A percentile compares a stretch with the other conserved stretches of the same genome.
These are phyloP conservation scores for Cephus pulcher DNA, from an alignment of 2,888 invertebrate species.

Conservation along the genomic window DNA sequence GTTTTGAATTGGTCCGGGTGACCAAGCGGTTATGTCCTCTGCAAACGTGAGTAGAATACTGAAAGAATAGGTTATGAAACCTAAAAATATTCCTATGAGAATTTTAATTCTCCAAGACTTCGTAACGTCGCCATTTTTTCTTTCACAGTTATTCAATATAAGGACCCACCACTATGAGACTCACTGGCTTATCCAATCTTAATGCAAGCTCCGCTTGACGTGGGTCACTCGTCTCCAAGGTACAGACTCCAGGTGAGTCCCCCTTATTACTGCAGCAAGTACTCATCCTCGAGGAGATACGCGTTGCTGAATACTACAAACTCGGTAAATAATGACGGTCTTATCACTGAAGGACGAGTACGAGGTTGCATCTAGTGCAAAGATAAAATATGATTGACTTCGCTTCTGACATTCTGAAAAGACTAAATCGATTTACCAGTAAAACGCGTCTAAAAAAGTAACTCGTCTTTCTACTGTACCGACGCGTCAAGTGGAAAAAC, in stretches of 20 bases:
- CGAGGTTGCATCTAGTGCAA: not conserved
- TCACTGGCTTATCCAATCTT: not conserved
- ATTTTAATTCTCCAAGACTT: not conserved
- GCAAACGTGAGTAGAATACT: not conserved
- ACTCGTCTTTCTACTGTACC: not conserved
- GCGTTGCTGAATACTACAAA: not conserved
- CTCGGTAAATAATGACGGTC: not conserved
- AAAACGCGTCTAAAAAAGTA: not conserved
- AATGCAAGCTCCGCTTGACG: not conserved
- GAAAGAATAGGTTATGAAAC: not conserved
- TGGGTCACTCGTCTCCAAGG: not conserved
- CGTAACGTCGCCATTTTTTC: not conserved
- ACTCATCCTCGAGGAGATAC: not conserved
- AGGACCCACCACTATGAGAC: not conserved
- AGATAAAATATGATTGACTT: not conserved
- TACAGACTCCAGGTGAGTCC: not conserved
- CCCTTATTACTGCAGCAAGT: not conserved
- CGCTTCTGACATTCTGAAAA: not conserved
- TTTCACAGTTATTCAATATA: not conserved
- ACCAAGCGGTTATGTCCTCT: not conserved
- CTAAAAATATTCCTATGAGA: not conserved
- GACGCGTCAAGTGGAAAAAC: not conserved
- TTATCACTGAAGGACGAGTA: not conserved
- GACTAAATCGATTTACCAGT: not conserved
- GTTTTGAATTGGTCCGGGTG: not conserved